Evolutionary conservation across 2,888 invertebrate genomes (phyloP).

Genomic region (Gari tellinella): DNA sequence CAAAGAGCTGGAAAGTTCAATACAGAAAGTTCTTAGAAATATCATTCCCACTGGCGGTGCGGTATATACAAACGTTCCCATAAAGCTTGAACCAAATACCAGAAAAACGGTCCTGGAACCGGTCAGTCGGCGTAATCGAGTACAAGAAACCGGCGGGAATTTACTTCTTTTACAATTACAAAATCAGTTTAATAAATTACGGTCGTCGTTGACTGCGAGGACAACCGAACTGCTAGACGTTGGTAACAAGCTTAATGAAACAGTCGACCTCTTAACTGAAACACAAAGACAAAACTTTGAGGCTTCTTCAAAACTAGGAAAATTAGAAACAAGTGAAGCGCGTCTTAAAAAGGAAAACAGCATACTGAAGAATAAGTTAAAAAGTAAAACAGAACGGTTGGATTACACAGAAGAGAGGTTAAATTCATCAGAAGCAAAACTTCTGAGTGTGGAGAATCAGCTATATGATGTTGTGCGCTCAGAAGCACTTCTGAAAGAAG

Average conservation of each 20-base stretch:
- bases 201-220: constrained; percentile 62
- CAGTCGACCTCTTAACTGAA: constrained; percentile 58
- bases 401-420: constrained; percentile 58
- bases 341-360: constrained; percentile 69
- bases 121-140: not conserved
- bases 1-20: constrained; percentile 63
- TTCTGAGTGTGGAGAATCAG: constrained; percentile 58
- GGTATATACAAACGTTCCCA: constrained; percentile 4
- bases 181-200: constrained; percentile 68
- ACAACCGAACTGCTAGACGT: constrained; percentile 66
- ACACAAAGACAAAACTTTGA: constrained; percentile 67
- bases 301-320: constrained; percentile 65
- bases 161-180: constrained; percentile 61
- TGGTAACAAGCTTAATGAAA: constrained; percentile 71
- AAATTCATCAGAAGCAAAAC: constrained; percentile 55
- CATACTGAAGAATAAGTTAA: constrained; percentile 75
- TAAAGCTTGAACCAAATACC: constrained; percentile 6
- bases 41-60: constrained; percentile 40
- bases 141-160: constrained; percentile 36
- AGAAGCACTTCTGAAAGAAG: constrained; percentile 72
- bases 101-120: not conserved
- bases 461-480: constrained; percentile 70
- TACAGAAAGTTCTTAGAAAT: constrained; percentile 64
- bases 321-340: constrained; percentile 68
- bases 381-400: constrained; percentile 68